A percentile compares a stretch with the other conserved stretches of the same genome.
These are phyloP conservation scores for Rhinatrema bivittatum DNA, from an alignment of 2,797 vertebrate species.

Conservation along the genomic window DNA sequence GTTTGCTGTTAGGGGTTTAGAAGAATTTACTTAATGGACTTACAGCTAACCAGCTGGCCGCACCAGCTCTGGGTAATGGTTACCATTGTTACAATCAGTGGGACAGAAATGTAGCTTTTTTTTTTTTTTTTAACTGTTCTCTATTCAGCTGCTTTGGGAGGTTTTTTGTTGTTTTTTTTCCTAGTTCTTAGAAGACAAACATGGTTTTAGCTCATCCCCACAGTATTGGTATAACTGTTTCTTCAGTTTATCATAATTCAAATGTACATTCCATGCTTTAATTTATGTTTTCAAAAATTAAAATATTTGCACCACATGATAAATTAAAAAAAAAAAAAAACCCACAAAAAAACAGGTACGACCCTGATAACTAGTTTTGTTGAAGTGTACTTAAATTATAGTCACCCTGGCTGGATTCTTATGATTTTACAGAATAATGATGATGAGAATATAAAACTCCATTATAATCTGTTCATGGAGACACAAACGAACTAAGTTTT, in stretches of 20 bases:
- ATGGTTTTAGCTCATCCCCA: conserved; percentile 57
- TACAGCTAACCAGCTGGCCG: conserved; percentile 35
- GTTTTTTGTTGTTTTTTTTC: too few species aligned
- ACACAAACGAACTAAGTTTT: conserved; percentile 39
- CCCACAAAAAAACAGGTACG: conserved; percentile 27
- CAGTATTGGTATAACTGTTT: conserved; percentile 67
- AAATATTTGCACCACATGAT: conserved; percentile 29
- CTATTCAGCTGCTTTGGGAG: too few species aligned
- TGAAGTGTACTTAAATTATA: conserved; percentile 43
- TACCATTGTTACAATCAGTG: conserved; percentile 22
- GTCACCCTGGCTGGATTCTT: conserved; percentile 20
- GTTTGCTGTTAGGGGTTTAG: conserved; percentile 29
- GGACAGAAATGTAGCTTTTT: conserved; percentile 35
- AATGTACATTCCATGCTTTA: conserved; percentile 57
- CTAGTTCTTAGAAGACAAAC: too few species aligned
- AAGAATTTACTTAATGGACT: conserved; percentile 31
- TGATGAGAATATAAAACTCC: conserved; percentile 31
- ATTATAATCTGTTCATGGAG: conserved; percentile 35
- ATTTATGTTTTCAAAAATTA: conserved; percentile 30
- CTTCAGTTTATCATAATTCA: conserved; percentile 49
- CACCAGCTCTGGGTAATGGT: conserved; percentile 38
- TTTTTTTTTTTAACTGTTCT: conserved; percentile 37
- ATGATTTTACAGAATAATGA: conserved; percentile 27
- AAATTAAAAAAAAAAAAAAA: conserved; percentile 33
- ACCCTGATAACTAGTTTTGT: conserved; percentile 28